phyloP scores from a whole-genome alignment of 2,888 invertebrate species.

The Oscheius sp. region DNA sequence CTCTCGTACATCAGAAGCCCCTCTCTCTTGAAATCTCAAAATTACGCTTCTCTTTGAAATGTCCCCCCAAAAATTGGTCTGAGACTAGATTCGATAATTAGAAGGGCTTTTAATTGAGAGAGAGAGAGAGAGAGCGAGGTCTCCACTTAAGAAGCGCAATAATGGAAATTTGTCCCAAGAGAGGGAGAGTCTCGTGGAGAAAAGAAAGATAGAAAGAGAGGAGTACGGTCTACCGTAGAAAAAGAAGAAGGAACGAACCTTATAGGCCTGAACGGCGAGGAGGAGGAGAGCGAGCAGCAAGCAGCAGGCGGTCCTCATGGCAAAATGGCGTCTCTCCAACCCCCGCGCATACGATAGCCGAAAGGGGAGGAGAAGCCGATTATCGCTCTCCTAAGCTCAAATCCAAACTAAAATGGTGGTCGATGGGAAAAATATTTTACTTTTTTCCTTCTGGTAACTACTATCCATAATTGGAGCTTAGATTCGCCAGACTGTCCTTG shows the following conservation, averaged over 20 bases:
- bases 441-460: neutral
- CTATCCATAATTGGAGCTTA: too few relatives aligned
- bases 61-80: too few relatives aligned
- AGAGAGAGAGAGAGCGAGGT: neutral
- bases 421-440: neutral
- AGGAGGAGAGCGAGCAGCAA: constrained; percentile 3
- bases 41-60: too few relatives aligned
- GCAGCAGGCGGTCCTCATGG: constrained; percentile 10
- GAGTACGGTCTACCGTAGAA: neutral
- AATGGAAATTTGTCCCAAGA: neutral
- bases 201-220: neutral
- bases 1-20: too few relatives aligned
- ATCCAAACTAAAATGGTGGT: neutral
- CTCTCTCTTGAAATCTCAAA: too few relatives aligned
- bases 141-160: neutral
- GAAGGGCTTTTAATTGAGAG: too few relatives aligned
- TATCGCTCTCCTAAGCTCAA: neutral
- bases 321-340: too few relatives aligned
- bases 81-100: too few relatives aligned
- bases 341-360: neutral
- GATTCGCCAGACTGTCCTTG: too few relatives aligned
- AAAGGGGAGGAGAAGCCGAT: neutral
- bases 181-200: neutral
- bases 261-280: neutral
- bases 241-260: neutral